Base-by-base conservation (phyloP, 2,113 vertebrate genomes). In the Sinocyclocheilus maitianheensis region DNA sequence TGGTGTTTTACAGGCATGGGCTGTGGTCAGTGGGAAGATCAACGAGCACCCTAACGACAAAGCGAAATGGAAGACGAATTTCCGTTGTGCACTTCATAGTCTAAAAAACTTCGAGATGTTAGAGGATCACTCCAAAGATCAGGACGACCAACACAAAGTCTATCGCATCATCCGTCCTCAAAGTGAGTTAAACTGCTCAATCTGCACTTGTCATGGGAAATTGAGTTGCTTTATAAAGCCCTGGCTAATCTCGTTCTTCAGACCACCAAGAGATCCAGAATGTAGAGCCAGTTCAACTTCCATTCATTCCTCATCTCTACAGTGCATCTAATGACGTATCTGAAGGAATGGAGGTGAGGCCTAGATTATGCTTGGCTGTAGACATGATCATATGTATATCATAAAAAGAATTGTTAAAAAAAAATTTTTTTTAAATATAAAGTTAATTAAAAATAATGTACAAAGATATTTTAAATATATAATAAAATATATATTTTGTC, bases 1-100 rank as follows among this genome's bases (percentile, higher is more conserved):
- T 48, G 46, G 10, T 48, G 77, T 34, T 81, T 84, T 69, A 78
- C 86, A 97, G 97, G 96, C 90, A 0, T 98, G 97, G 97, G 97
- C 97, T 0, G 62, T 89, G 7, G 94, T 90, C 0, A 97, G 97
- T 14, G 96, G 97, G 1, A 95, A 97, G 48, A 97, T 94, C 2
- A 86, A 48, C 0, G 92, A 65, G 81, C 91, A 88, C 51, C 92
- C 88, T 0, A 87, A 78, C 5, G 92, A 97, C 75, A 95, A 94
- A 0, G 93, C 96, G 12, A 94, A 94, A 81, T 99, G 97, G 97
- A 99, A 99, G 90, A 97, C 97, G 81, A 99, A 98, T 90, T 99
- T 99, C 88, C 97, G 98, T 69, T 97, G 97, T 0, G 97, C 97
- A 1, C 91, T 99, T n/a, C 90, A 85, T 22, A 94, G 96, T 89